Conservation (phyloP, 2,113 vertebrate genomes). For the Ia io region DNA sequence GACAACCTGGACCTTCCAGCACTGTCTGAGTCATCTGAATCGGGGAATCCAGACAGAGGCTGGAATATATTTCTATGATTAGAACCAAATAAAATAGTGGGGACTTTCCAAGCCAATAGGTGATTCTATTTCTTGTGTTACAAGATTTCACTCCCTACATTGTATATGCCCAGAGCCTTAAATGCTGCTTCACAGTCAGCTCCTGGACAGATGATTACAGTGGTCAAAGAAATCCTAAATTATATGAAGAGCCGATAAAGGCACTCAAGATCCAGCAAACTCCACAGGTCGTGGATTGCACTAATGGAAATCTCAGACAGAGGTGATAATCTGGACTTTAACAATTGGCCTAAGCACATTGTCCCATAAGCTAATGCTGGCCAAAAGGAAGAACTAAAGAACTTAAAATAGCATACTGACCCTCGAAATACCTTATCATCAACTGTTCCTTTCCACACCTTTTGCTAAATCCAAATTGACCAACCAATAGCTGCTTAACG, state of each 20-base stretch:
- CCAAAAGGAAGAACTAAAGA: background rate
- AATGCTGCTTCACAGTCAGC: too few relatives aligned
- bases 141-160: background rate
- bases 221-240: background rate
- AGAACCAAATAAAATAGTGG: background rate
- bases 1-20: background rate
- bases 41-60: background rate
- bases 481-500: background rate
- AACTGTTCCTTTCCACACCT: fast-evolving
- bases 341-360: background rate
- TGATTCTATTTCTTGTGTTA: background rate
- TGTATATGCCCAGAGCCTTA: background rate
- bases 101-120: background rate
- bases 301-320: background rate
- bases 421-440: background rate
- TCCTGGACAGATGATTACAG: background rate
- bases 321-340: background rate
- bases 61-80: background rate
- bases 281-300: background rate
- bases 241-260: background rate
- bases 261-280: background rate
- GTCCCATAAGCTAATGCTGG: background rate
- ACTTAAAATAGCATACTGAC: background rate
- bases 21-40: background rate
- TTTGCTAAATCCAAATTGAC: background rate